These are phyloP conservation scores for Coluber constrictor DNA, from an alignment of 2,797 vertebrate genomes.

Conservation along the genomic window DNA sequence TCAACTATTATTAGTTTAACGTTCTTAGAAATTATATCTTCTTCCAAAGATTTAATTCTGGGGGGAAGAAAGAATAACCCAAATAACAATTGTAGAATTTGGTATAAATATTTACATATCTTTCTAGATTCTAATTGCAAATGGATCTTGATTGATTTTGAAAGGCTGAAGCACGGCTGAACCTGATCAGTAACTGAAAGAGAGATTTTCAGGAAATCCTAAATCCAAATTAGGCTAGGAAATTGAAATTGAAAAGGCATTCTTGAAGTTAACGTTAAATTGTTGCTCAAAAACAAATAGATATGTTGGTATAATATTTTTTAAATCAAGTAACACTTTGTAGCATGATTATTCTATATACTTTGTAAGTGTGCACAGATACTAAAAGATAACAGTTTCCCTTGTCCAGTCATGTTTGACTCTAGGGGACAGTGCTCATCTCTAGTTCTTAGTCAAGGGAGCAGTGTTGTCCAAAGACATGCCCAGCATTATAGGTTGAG, in stretches of 20 bases:
- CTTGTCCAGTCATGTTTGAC: not conserved
- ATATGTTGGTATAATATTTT: not conserved
- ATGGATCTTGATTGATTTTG: not conserved
- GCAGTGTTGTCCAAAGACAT: not conserved
- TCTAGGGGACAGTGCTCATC: not conserved
- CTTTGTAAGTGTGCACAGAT: not conserved
- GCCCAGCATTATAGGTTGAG: too few species aligned
- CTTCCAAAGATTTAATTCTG: slow-evolving; percentile 80
- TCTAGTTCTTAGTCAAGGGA: not conserved
- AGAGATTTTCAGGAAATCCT: not conserved
- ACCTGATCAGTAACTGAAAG: not conserved
- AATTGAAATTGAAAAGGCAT: not conserved
- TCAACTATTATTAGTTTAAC: slow-evolving; percentile 80
- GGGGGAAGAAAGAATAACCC: not conserved
- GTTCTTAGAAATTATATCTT: slow-evolving; percentile 79
- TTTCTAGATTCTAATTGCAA: not conserved
- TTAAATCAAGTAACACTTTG: not conserved
- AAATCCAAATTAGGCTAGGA: not conserved
- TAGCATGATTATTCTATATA: not conserved
- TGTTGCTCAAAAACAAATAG: not conserved
- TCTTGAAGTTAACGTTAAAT: not conserved
- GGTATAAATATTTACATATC: not conserved
- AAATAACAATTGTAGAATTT: not conserved
- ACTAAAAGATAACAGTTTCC: not conserved
- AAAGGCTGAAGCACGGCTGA: not conserved